These are phyloP conservation scores for Serilophus lunatus DNA, from an alignment of 2,113 vertebrate genomes.

Conservation along the genomic window DNA sequence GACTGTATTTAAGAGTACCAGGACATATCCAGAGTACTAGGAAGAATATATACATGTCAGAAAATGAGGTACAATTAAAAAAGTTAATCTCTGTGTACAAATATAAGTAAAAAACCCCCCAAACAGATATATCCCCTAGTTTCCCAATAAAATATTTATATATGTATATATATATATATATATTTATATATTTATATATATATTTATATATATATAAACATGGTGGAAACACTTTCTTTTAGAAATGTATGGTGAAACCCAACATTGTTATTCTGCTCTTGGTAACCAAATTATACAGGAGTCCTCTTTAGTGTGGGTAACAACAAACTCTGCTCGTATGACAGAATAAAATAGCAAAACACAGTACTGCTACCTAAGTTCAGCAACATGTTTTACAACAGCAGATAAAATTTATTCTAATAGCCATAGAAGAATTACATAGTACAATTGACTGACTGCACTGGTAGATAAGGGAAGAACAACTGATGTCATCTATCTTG, in stretches of 20 bases:
- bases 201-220: too few species aligned
- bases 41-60: not conserved
- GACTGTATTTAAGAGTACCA: not conserved
- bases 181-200: too few species aligned
- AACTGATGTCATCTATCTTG: not conserved
- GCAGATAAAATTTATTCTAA: not conserved
- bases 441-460: rapidly evolving
- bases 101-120: rapidly evolving
- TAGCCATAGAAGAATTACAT: not conserved
- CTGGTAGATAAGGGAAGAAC: not conserved
- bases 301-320: not conserved
- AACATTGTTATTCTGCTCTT: not conserved
- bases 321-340: not conserved
- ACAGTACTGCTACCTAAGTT: not conserved
- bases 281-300: not conserved
- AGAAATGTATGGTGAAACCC: not conserved
- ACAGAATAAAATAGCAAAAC: not conserved
- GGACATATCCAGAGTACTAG: not conserved
- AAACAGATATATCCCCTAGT: not conserved
- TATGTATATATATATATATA: too few species aligned
- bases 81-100: not conserved
- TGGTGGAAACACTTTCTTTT: not conserved
- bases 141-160: not conserved
- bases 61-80: not conserved
- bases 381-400: not conserved